Percentiles rank a stretch among this genome's conserved stretches.
Evolutionary conservation across 2,888 invertebrate genomes (phyloP).

Genomic region (Ophraella communa): DNA sequence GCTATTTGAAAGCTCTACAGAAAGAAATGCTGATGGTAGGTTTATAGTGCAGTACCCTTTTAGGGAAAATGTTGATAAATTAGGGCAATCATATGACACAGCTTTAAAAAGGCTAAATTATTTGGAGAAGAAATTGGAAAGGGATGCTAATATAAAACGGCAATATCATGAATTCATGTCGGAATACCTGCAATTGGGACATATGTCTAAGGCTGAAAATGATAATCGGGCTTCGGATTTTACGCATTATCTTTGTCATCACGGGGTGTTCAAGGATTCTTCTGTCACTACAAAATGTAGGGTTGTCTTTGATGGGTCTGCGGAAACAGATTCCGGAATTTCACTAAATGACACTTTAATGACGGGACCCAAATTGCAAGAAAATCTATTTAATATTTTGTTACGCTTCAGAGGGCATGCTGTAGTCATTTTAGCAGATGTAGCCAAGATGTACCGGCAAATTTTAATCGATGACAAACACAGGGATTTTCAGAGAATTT

Average conservation of each 20-base stretch:
- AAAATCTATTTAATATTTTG: constrained; percentile 28
- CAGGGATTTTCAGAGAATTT: constrained; percentile 15
- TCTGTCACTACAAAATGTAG: constrained; percentile 31
- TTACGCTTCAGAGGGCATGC: constrained; percentile 14
- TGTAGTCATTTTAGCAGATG: constrained; percentile 14
- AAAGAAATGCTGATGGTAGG: constrained; percentile 11
- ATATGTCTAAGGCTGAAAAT: constrained; percentile 19
- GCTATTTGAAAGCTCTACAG: constrained; percentile 3
- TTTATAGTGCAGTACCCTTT: constrained; percentile 16
- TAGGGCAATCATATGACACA: constrained; percentile 2
- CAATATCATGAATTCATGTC: constrained; percentile 19
- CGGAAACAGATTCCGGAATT: constrained; percentile 23
- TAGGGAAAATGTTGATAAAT: background rate
- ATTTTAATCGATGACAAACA: constrained; percentile 8
- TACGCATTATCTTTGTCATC: constrained; percentile 19
- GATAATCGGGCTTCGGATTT: background rate
- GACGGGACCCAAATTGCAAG: constrained; percentile 30
- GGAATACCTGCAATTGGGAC: constrained; percentile 22
- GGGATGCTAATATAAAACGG: background rate
- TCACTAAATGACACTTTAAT: constrained; percentile 32
- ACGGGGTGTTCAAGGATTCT: constrained; percentile 31
- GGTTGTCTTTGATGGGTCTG: too few relatives aligned
- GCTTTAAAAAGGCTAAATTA: constrained; percentile 12
- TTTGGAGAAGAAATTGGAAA: constrained; percentile 20
- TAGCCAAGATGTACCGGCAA: constrained; percentile 25